Percentiles rank a stretch among this genome's conserved stretches.
phyloP scores from a whole-genome alignment of 2,113 vertebrate genomes.

The Pseudopodoces humilis region DNA sequence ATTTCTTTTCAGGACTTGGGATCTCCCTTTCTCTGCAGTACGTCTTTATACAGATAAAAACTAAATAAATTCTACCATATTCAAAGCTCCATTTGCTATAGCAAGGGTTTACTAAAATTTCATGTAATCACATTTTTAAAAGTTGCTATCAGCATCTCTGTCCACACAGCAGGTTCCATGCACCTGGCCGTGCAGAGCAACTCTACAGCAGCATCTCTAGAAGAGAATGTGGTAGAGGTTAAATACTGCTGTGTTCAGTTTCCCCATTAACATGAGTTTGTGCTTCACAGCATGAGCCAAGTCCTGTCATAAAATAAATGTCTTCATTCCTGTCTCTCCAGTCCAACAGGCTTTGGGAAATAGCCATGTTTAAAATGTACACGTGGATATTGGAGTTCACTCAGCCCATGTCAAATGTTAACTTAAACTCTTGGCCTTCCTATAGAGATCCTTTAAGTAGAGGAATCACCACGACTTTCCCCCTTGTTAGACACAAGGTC shows the following conservation, averaged over 20 bases:
- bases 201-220: constrained; percentile 26
- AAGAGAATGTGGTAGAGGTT: constrained; percentile 1
- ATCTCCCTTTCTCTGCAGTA: background rate
- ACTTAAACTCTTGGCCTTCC: background rate
- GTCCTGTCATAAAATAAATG: background rate
- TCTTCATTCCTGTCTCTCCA: background rate
- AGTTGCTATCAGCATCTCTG: background rate
- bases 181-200: background rate
- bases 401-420: background rate
- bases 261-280: background rate
- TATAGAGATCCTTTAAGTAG: background rate
- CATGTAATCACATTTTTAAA: background rate
- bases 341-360: background rate
- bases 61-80: background rate
- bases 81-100: background rate
- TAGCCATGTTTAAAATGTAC: background rate
- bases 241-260: background rate
- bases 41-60: background rate
- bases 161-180: background rate
- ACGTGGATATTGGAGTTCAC: background rate
- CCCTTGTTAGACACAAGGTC: background rate
- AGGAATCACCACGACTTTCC: background rate
- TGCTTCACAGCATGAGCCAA: background rate
- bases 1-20: background rate
- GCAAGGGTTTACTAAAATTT: background rate